Percentiles rank a stretch among this genome's conserved stretches.
Conservation (phyloP, 1,140 invertebrate species). For the Geopemphigus sp. region DNA sequence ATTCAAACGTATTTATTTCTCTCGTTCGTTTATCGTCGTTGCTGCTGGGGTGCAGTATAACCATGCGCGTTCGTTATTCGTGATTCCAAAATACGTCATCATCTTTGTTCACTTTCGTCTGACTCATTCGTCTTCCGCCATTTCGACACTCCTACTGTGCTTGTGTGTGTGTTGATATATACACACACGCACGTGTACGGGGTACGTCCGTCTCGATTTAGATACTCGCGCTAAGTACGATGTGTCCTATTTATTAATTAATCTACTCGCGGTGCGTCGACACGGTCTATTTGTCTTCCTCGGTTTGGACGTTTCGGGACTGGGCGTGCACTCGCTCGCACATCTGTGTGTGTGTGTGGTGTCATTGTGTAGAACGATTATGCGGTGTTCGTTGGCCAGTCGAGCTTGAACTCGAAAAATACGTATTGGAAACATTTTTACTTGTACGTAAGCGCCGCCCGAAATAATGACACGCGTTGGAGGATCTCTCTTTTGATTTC, state of each 20-base stretch:
- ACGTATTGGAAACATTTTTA: no score
- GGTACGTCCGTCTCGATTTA: no score
- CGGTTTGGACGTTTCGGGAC: background rate
- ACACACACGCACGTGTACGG: background rate
- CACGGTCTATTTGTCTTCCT: background rate
- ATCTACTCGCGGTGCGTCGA: constrained; percentile 6
- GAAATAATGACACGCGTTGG: no score
- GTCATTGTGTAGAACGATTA: no score
- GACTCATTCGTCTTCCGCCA: constrained; percentile 12
- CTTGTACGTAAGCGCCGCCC: no score
- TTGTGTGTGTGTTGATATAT: background rate
- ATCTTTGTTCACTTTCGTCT: constrained; percentile 27
- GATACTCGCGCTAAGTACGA: background rate
- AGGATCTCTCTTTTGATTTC: no score
- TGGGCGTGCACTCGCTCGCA: no score
- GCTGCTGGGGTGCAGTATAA: constrained; percentile 1
- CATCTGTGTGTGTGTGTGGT: no score
- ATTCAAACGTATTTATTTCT: background rate
- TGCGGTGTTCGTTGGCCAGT: no score
- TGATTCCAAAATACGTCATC: constrained; percentile 14
- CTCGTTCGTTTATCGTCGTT: background rate
- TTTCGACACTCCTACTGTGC: background rate
- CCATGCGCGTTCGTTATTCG: background rate
- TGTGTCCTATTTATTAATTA: constrained; percentile 20
- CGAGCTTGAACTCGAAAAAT: no score